Evolutionary conservation across 2,113 vertebrate species (phyloP).

Genomic region (Cyrtonyx montezumae): DNA sequence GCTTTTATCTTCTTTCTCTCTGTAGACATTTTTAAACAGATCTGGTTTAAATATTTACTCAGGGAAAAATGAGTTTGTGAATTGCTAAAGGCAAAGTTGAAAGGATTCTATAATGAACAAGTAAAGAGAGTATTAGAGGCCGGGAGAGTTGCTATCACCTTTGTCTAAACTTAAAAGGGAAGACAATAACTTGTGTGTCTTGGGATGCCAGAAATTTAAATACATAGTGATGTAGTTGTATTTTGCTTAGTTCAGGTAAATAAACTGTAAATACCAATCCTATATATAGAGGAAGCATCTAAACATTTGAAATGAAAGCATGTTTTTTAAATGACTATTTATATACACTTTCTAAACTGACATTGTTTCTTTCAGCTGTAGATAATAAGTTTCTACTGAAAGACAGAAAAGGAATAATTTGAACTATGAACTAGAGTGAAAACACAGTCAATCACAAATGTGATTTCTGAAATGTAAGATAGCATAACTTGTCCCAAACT

Average conservation of each 20-base stretch:
- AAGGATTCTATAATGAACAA: slow-evolving; percentile 70
- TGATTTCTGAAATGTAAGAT: background rate
- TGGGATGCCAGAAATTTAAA: slow-evolving; percentile 54
- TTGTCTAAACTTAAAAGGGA: slow-evolving; percentile 54
- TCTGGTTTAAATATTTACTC: slow-evolving; percentile 82
- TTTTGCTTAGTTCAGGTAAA: slow-evolving; percentile 46
- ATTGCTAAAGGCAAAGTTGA: slow-evolving; percentile 73
- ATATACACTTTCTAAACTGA: background rate
- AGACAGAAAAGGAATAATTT: background rate
- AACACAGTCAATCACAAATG: background rate
- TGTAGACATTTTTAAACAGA: slow-evolving; percentile 70
- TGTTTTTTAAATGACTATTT: background rate
- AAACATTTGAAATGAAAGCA: background rate
- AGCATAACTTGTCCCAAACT: background rate
- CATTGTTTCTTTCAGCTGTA: background rate
- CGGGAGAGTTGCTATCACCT: slow-evolving; percentile 30
- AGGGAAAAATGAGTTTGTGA: slow-evolving; percentile 63
- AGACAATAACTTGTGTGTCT: slow-evolving; percentile 48
- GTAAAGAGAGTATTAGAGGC: slow-evolving; percentile 57
- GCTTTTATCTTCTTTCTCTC: slow-evolving; percentile 72
- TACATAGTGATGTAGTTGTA: slow-evolving; percentile 25
- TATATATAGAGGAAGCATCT: background rate
- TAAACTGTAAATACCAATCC: slow-evolving; percentile 36
- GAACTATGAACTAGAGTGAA: background rate
- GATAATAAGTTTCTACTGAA: background rate